phyloP scores from a whole-genome alignment of 2,113 vertebrate genomes.

The Gadus chalcogrammus region DNA sequence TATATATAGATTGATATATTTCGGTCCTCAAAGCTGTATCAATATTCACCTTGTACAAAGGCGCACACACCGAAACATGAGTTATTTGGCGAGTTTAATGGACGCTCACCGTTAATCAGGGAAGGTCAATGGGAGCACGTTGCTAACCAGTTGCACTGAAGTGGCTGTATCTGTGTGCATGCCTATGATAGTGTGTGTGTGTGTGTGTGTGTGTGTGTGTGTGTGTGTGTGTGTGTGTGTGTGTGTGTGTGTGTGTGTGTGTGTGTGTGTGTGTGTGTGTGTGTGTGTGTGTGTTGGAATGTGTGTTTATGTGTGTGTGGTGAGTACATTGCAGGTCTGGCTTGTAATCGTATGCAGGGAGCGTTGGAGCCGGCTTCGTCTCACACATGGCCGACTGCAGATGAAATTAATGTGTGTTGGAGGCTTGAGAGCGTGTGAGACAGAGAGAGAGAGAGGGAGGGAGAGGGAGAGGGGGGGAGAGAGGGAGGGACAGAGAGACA shows the following conservation, averaged over 20 bases:
- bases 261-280: slow-evolving; percentile 13
- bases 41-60: too few species aligned
- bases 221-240: slow-evolving; percentile 17
- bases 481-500: background rate
- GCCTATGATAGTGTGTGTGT: slow-evolving; percentile 4
- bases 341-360: slow-evolving; percentile 33
- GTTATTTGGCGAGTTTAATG: too few species aligned
- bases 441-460: background rate
- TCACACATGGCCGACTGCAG: slow-evolving; percentile 30
- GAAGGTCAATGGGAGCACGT: too few species aligned
- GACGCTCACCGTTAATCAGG: too few species aligned
- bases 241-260: slow-evolving; percentile 8
- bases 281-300: slow-evolving; percentile 14
- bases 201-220: background rate
- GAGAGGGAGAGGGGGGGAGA: background rate
- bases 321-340: background rate
- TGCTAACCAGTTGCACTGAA: background rate
- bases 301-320: slow-evolving; percentile 18
- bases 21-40: too few species aligned
- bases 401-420: slow-evolving; percentile 47
- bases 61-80: too few species aligned
- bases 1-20: too few species aligned
- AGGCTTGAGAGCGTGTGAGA: slow-evolving; percentile 41
- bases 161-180: slow-evolving; percentile 30
- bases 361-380: slow-evolving; percentile 9